Evolutionary conservation across 2,888 invertebrate species (phyloP).

Genomic region (Orthosia cruda): DNA sequence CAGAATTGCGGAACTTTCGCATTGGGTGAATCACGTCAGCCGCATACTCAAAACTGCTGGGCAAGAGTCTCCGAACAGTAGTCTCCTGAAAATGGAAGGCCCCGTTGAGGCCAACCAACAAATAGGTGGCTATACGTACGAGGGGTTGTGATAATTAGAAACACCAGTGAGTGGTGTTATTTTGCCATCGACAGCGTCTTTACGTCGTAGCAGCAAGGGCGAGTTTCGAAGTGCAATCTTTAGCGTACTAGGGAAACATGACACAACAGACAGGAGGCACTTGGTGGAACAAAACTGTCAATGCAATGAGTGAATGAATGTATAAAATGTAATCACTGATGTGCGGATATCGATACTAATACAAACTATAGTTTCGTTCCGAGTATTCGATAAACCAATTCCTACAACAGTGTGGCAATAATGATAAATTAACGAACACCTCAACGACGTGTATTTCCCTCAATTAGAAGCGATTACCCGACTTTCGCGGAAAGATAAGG

Average conservation of each 20-base stretch:
- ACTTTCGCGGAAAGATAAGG: constrained; percentile 59
- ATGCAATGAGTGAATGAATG: neutral
- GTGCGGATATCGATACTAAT: neutral
- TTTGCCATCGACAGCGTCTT: too few relatives aligned
- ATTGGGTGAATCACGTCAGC: too few relatives aligned
- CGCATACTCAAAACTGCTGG: too few relatives aligned
- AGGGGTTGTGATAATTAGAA: too few relatives aligned
- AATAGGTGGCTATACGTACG: too few relatives aligned
- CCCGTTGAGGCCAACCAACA: too few relatives aligned
- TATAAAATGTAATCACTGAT: neutral
- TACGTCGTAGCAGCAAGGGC: too few relatives aligned
- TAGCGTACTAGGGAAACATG: neutral
- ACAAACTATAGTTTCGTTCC: neutral
- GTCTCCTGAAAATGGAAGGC: too few relatives aligned
- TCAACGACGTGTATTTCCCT: constrained; percentile 51
- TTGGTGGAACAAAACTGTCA: neutral
- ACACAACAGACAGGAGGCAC: neutral
- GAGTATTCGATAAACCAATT: constrained; percentile 1
- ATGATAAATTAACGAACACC: constrained; percentile 35
- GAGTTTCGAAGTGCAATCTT: too few relatives aligned
- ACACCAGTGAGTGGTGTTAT: too few relatives aligned
- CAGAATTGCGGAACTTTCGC: too few relatives aligned
- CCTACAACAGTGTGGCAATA: constrained; percentile 35
- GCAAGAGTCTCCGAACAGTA: too few relatives aligned
- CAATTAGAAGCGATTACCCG: constrained; percentile 48